Conservation (phyloP, 2,113 vertebrate species). For the Entelurus aequoreus region DNA sequence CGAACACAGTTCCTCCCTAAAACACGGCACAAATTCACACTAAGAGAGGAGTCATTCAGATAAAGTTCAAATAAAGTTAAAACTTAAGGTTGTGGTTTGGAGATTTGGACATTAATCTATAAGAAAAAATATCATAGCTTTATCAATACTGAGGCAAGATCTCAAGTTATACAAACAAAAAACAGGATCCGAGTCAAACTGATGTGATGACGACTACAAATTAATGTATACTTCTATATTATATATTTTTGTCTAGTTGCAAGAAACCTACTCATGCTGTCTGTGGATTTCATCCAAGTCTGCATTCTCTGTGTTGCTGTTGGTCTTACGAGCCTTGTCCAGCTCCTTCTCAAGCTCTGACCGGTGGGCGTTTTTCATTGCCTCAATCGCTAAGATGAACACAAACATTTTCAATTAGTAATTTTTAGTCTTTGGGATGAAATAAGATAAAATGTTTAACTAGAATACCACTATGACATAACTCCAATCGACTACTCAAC, state of each 20-base stretch:
- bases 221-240: no score
- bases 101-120: no score
- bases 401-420: slow-evolving; percentile 8
- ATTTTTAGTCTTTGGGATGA: no score
- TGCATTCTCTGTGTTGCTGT: slow-evolving; percentile 69
- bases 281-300: slow-evolving; percentile 74
- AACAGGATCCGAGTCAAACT: no score
- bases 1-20: slow-evolving; percentile 77
- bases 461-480: not conserved
- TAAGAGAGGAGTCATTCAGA: not conserved
- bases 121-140: no score
- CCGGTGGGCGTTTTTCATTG: slow-evolving; percentile 80
- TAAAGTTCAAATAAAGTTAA: not conserved
- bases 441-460: not conserved
- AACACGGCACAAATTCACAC: slow-evolving; percentile 20
- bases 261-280: slow-evolving; percentile 73
- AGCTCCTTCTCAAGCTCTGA: slow-evolving; percentile 76
- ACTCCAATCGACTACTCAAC: not conserved
- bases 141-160: no score
- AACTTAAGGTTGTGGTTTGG: not conserved
- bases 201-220: no score
- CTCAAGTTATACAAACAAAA: no score
- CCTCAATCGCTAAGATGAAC: slow-evolving; percentile 70
- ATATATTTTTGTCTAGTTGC: no score
- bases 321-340: slow-evolving; percentile 71